phyloP scores from a whole-genome alignment of 2,113 vertebrate genomes.

The Microtus ochrogaster region DNA sequence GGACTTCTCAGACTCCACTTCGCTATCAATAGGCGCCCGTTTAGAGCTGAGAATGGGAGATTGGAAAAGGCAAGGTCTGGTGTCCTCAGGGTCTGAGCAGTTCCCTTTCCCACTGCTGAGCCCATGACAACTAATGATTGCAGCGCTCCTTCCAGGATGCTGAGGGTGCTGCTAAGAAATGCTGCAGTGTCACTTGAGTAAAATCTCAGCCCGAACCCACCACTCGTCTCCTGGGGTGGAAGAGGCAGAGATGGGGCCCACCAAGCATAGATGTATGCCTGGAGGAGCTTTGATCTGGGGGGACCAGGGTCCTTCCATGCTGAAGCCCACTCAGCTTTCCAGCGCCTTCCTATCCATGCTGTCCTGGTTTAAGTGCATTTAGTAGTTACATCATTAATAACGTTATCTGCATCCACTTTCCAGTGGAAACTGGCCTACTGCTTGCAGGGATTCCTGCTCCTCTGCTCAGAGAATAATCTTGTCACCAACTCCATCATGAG shows the following conservation, averaged over 20 bases:
- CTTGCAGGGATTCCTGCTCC: conserved; percentile 65
- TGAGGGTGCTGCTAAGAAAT: neutral
- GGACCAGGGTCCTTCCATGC: neutral
- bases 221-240: neutral
- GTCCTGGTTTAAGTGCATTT: conserved; percentile 62
- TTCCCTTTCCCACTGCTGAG: neutral
- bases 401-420: neutral
- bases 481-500: neutral
- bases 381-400: neutral
- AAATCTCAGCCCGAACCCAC: neutral
- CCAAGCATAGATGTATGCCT: rapidly evolving
- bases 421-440: conserved; percentile 22
- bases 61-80: neutral
- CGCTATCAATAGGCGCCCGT: neutral
- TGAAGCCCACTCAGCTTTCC: neutral
- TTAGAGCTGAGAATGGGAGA: conserved; percentile 26
- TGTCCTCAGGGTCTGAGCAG: neutral
- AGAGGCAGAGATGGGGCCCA: neutral
- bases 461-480: conserved; percentile 34
- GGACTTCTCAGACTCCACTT: neutral
- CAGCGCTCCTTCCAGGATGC: neutral
- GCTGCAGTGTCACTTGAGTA: neutral
- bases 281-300: neutral
- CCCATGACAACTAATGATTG: neutral
- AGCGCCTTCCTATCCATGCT: neutral